Conservation (phyloP, 2,888 invertebrate species). For the Gryllus longicercus region DNA sequence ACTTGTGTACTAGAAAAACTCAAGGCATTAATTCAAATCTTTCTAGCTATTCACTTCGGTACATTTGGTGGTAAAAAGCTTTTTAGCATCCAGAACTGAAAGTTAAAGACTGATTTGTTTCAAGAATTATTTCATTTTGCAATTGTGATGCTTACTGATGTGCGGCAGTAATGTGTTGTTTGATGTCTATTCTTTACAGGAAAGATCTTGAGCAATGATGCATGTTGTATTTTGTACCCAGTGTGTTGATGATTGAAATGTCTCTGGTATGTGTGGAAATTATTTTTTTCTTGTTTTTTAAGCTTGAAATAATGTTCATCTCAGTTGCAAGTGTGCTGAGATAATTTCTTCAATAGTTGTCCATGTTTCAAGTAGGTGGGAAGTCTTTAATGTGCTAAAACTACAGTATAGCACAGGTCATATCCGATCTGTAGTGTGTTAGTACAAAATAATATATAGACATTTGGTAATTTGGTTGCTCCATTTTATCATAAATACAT, state of each 20-base stretch:
- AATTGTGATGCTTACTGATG: not conserved
- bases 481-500: too few relatives aligned
- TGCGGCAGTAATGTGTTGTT: too few relatives aligned
- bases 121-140: not conserved
- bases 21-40: not conserved
- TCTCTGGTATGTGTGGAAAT: too few relatives aligned
- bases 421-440: not conserved
- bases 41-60: not conserved
- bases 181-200: too few relatives aligned
- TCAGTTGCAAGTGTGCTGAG: too few relatives aligned
- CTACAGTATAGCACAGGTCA: constrained; percentile 2
- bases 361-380: too few relatives aligned
- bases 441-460: not conserved
- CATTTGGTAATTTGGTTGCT: too few relatives aligned
- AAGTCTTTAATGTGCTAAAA: too few relatives aligned
- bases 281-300: too few relatives aligned
- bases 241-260: not conserved
- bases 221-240: not conserved
- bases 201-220: not conserved
- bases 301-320: too few relatives aligned
- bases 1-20: not conserved
- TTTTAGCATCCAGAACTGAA: not conserved
- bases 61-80: not conserved
- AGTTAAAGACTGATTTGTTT: constrained; percentile 17
- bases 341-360: too few relatives aligned